Evolutionary conservation across 2,113 vertebrate species (phyloP), one percentile per base, ranked within the genome.

Genomic region (Suricata suricatta): DNA sequence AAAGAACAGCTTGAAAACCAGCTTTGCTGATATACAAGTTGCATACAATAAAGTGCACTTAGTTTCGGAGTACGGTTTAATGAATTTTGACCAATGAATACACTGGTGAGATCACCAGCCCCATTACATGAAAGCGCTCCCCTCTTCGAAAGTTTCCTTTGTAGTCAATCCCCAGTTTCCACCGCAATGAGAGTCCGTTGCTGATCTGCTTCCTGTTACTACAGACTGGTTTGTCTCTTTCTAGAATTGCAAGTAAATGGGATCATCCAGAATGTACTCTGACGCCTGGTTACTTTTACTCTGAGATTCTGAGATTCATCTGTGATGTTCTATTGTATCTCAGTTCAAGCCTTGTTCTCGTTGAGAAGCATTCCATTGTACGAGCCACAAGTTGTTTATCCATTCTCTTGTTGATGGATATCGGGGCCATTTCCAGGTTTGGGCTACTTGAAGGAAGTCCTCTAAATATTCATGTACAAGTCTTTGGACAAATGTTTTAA

Each of bases 401-500:
- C 3, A 0, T 15, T 72, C 44, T 77, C 16, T 44, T 89, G 33
- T 47, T 83, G 68, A 79, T 74, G 52, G 89, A 71, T 35, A 44
- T 77, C 89, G 93, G 77, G 72, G 66, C 23, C 57, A 2, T 63
- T 87, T 95, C 87, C 90, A 96, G 66, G 21, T 92, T 92, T 69
- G 15, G 52, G 69, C 74, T 95, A 77, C 80, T 93, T 82, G 33
- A 68, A 9, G 83, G 41, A 91, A 83, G 72, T 80, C 88, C 38
- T 92, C 94, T 95, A 90, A 83, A 87, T 64, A 84, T 88, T 93
- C 57, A 81, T 44, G 50, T 76, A 63, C 47, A 87, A 76, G 81
- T 82, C 79, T 92, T 81, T 92, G 64, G 71, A 88, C 90, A 97
- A 95, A 91, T 81, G 35, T 92, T 86, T 83, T 96, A 74, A 81